A percentile compares a stretch with the other conserved stretches of the same genome.
Conservation (phyloP, 2,888 invertebrate genomes). For the Chrysolina americana region DNA sequence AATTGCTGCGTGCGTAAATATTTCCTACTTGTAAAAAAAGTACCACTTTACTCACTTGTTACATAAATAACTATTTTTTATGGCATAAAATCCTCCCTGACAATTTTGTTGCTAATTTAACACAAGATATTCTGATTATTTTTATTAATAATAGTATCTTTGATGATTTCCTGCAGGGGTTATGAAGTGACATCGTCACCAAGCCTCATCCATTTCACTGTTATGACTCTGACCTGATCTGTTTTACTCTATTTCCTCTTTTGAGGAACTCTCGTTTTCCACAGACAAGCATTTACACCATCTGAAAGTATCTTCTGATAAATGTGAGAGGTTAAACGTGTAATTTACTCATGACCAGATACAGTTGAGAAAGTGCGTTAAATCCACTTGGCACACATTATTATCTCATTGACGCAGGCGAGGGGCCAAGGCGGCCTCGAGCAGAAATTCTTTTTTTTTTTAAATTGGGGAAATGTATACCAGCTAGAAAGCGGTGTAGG, state of each 20-base stretch:
- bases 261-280: not conserved
- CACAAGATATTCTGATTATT: too few species aligned
- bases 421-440: not conserved
- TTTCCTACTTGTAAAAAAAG: too few species aligned
- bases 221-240: too few species aligned
- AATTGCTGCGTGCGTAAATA: too few species aligned
- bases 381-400: constrained; percentile 34
- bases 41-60: too few species aligned
- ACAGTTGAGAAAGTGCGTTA: constrained; percentile 20
- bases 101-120: too few species aligned
- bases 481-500: not conserved
- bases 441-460: not conserved
- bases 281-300: not conserved
- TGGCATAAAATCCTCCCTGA: too few species aligned
- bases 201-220: too few species aligned
- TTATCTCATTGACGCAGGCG: not conserved
- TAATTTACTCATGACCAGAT: constrained; percentile 27
- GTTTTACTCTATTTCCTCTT: not conserved
- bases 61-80: too few species aligned
- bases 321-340: constrained; percentile 20
- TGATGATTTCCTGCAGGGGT: too few species aligned
- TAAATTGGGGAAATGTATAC: not conserved
- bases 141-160: too few species aligned
- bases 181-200: too few species aligned
- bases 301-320: constrained; percentile 23